Evolutionary conservation across 2,888 invertebrate genomes (phyloP), one percentile per base, ranked within the genome.

Genomic region (Odiellus spinosus): DNA sequence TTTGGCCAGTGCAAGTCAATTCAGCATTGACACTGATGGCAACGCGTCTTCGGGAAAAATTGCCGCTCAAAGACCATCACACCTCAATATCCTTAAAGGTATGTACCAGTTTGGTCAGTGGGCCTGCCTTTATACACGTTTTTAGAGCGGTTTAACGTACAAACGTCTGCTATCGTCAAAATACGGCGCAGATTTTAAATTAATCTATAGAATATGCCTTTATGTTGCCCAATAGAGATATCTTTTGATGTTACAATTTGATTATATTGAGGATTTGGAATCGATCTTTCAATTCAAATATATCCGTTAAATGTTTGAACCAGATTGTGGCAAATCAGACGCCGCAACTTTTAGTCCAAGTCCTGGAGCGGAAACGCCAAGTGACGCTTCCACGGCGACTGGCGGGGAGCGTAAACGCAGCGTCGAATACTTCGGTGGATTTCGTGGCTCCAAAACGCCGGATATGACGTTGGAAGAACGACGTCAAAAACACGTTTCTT

Each of bases 401-500:
- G 26, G 26, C 4, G 26, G 26, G 8, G 44, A 43, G n/a, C 47
- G 46, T n/a, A 55, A 53, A 21, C 48, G 48, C 18, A 55, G 55
- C 34, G 52, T 54, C 1, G 55, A 54, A 35, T 26, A 26, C 26
- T 26, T 26, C 26, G 8, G 5, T 8, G 26, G 26, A 6, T 26
- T 26, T 8, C 26, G 26, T 26, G 26, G 26, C 8, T 48, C 51
- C 18, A 55, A 51, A 43, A 55, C 54, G n/a, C 53, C 53, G 11
- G 53, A 53, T 34, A 36, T 54, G 12, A 42, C 41, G 11, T 34
- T 53, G 32, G 56, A 57, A 18, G 56, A 58, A 20, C 50, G 56
- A 6, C 45, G 83, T 64, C 77, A 81, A 53, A 88, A 88, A 64
- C 88, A 88, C 64, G 88, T 88, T 33, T 86, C 85, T 59, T 88